Evolutionary conservation across 2,888 invertebrate species (phyloP).

Genomic region (Thyatira batis): DNA sequence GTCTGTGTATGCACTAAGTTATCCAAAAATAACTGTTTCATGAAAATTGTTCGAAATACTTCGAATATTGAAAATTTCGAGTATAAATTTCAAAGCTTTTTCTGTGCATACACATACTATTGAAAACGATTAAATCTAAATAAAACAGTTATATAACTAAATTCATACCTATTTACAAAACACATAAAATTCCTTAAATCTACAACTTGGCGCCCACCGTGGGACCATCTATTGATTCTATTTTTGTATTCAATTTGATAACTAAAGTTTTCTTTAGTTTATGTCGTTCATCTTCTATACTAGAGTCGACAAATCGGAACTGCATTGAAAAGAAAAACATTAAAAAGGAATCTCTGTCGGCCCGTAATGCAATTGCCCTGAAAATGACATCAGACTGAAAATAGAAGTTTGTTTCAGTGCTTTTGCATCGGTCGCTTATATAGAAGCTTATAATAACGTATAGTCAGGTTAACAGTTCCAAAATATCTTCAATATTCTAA

Average conservation of each 20-base stretch:
- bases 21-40: too few species aligned
- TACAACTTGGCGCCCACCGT: neutral
- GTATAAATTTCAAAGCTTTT: too few species aligned
- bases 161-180: neutral
- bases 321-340: neutral
- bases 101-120: neutral
- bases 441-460: neutral
- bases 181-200: neutral
- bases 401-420: neutral
- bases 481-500: conserved; percentile 41
- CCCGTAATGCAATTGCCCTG: neutral
- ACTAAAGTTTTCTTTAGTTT: neutral
- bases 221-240: neutral
- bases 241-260: neutral
- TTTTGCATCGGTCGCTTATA: neutral
- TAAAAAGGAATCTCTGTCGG: neutral
- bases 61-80: neutral
- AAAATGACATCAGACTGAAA: neutral
- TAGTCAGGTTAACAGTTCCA: conserved; percentile 28
- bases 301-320: neutral
- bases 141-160: neutral
- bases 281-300: conserved; percentile 9
- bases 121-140: neutral
- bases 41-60: too few species aligned
- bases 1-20: conserved; percentile 46